These are phyloP conservation scores for Brachyptera putata DNA, from an alignment of 2,888 invertebrate genomes.

Conservation along the genomic window DNA sequence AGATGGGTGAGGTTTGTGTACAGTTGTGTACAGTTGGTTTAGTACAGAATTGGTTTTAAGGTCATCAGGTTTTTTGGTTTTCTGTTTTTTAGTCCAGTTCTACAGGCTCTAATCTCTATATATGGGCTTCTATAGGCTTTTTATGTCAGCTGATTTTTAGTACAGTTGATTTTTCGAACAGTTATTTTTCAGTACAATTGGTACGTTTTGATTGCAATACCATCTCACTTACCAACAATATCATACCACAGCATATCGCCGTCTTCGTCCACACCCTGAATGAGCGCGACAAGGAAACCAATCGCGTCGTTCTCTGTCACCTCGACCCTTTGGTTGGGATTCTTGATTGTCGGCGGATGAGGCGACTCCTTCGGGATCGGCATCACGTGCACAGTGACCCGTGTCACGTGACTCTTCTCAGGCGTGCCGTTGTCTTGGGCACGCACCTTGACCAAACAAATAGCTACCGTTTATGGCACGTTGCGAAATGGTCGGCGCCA, in stretches of 20 bases:
- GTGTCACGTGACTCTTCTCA: conserved; percentile 67
- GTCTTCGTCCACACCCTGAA: conserved; percentile 83
- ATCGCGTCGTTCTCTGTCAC: conserved; percentile 82
- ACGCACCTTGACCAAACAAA: conserved; percentile 55
- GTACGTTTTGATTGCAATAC: too few relatives aligned
- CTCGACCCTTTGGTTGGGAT: conserved; percentile 62
- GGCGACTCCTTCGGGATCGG: conserved; percentile 56
- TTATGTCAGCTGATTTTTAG: too few relatives aligned
- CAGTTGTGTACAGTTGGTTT: too few relatives aligned
- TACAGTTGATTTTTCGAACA: too few relatives aligned
- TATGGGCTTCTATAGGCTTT: too few relatives aligned
- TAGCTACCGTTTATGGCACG: not conserved
- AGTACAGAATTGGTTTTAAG: too few relatives aligned
- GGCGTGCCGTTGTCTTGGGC: conserved; percentile 78
- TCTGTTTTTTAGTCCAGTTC: too few relatives aligned
- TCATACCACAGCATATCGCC: conserved; percentile 86
- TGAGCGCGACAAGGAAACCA: conserved; percentile 78
- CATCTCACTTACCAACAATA: conserved; percentile 78
- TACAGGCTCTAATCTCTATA: too few relatives aligned
- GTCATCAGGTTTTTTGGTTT: too few relatives aligned
- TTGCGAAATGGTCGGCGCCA: too few relatives aligned
- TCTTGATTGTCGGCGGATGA: conserved; percentile 59
- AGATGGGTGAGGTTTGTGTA: too few relatives aligned
- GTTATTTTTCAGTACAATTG: too few relatives aligned
- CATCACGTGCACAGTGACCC: conserved; percentile 66